Percentiles rank a stretch among this genome's conserved stretches.
Evolutionary conservation across 2,797 vertebrate genomes (phyloP).

Genomic region (Myripristis murdjan): DNA sequence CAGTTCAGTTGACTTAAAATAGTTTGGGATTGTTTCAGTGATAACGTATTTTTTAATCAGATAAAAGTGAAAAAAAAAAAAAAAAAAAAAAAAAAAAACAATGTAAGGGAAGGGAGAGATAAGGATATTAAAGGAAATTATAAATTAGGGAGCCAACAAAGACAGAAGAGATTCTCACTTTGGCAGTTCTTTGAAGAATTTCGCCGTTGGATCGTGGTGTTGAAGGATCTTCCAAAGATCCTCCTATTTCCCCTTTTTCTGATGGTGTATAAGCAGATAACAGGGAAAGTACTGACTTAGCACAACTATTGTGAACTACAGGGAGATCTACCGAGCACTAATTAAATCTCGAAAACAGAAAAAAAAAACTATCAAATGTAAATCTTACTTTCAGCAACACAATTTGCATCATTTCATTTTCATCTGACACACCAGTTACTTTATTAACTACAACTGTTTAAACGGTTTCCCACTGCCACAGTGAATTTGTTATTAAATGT

Average conservation of each 20-base stretch:
- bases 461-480: no score
- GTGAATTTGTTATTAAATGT: no score
- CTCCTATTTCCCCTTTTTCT: constrained; percentile 33
- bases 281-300: constrained; percentile 23
- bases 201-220: constrained; percentile 73
- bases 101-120: neutral
- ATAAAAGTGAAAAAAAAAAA: accelerated
- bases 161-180: constrained; percentile 82
- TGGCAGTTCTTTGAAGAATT: constrained; percentile 93
- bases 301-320: neutral
- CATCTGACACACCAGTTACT: neutral
- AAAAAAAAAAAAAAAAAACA: accelerated
- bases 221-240: constrained; percentile 45
- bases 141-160: neutral
- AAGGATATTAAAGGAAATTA: neutral
- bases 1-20: neutral
- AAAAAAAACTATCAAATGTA: no score
- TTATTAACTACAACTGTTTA: neutral
- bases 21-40: neutral
- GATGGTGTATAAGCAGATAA: constrained; percentile 26
- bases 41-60: neutral
- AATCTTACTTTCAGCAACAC: neutral
- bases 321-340: constrained; percentile 3
- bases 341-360: neutral
- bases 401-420: no score